Evolutionary conservation across 2,113 vertebrate genomes (phyloP), one percentile per base, ranked within the genome.

Genomic region (Copsychus sechellarum): DNA sequence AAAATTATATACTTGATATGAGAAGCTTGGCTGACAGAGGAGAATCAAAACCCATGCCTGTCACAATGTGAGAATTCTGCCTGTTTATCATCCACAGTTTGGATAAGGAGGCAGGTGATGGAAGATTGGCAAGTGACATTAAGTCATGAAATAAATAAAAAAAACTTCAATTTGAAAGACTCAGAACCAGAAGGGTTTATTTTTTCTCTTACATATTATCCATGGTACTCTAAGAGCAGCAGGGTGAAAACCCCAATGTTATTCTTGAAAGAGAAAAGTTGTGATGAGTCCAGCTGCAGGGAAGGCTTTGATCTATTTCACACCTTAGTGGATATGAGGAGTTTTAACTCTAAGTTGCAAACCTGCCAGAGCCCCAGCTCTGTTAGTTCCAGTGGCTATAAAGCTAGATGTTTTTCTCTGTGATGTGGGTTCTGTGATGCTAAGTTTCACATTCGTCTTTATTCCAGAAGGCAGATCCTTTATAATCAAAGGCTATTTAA

Each of bases 51-150:
- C 34, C 47, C 14, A 31, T 57, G 38, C 50, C 48, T 89, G 72
- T 83, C 43, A 72, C 53, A 67, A 70, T 69, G 62, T 83, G 72
- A 89, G 72, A 94, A 93, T 93, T 82, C 53, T 86, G 67, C 48
- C 31, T 80, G 12, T 71, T 91, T 93, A 50, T 82, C 34, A 80
- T 76, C 48, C 67, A 80, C 14, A 66, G 25, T 76, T 76, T 80
- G 48, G 62, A 50, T 50, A 83, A 86, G 65, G 81, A 74, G 8
- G 22, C 14, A 86, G 34, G 77, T 94, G 72, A 86, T 53, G 57
- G 62, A 86, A 91, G 58, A 86, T 19, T 80, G 81, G 26, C 34
- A 93, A 89, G 48, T 50, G 34, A 72, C 72, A 58, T 28, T 36
- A 79, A 79, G 57, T 83, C 86, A 31, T 25, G 2, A 89, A 89